Conservation (phyloP, 2,888 invertebrate species). For the Diplolepis rosae region DNA sequence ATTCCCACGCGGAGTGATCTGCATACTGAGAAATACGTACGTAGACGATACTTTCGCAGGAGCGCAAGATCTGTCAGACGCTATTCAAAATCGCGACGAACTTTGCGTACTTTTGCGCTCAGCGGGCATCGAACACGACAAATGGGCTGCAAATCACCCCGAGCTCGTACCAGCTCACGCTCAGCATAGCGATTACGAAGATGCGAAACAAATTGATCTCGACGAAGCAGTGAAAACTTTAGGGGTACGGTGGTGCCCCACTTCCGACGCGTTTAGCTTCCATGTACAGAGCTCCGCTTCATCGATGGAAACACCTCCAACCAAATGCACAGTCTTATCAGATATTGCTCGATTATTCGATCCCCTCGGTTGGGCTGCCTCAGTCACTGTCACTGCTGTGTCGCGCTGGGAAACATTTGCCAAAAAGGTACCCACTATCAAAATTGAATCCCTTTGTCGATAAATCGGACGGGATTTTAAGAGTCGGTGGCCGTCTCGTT, state of each 20-base stretch:
- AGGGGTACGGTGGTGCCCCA: neutral
- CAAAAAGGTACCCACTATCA: neutral
- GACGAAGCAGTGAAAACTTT: neutral
- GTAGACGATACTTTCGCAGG: slow-evolving; percentile 23
- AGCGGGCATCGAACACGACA: neutral
- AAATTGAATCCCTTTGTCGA: neutral
- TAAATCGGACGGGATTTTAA: neutral
- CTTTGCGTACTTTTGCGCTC: neutral
- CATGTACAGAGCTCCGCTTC: neutral
- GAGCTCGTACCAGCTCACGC: too few relatives aligned
- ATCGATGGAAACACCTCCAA: neutral
- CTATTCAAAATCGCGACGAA: neutral
- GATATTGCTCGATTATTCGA: neutral
- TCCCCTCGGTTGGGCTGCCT: neutral
- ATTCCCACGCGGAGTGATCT: slow-evolving; percentile 24
- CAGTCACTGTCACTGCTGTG: neutral
- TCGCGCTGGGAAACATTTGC: too few relatives aligned
- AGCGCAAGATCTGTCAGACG: neutral
- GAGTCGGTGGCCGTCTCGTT: too few relatives aligned
- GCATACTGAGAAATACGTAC: neutral
- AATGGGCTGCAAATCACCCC: neutral
- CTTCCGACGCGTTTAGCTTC: neutral
- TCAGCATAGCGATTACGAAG: too few relatives aligned
- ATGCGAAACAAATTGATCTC: neutral
- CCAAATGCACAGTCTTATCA: neutral